Base-by-base conservation (phyloP, 2,888 invertebrate genomes). In the Heliconius ismenius region DNA sequence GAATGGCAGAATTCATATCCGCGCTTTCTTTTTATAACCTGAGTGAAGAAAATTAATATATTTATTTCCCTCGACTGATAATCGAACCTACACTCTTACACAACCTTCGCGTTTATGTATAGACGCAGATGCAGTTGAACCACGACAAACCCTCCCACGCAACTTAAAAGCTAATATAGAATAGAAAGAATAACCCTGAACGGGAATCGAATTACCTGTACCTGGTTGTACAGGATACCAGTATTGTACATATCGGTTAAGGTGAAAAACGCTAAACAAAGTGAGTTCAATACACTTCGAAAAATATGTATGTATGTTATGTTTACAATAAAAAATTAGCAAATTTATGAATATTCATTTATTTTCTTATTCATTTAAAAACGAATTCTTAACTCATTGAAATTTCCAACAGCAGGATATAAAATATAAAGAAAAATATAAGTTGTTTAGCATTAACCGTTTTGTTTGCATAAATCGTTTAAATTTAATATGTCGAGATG, bases 351-450 rank as follows among this genome's bases (percentile, higher is more conserved):
- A 65, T 65, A 65, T 65, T 65, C 13, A 39, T 65, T 24, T 24
- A 62, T 65, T 36, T 65, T 65, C 65, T 36, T 65, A 36, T 65
- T 21, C 21, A 49, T 49, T n/a, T n/a, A 36, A 65, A 65, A 24
- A 65, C 13, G 0, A 60, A 60, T 24, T 24, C 13, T 24, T 60
- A 60, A 26, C 24, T 60, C 11, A 60, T 62, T 62, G 26, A 18
- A 62, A 15, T 62, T 62, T 62, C 26, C 24, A 13, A 26, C 15
- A 26, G 2, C 60, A 60, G 2, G 15, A 62, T 62, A 26, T 62
- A 24, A 26, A 62, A 4, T 62, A 1, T 15, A 24, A 24, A 13
- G 15, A 26, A 26, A 24, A n/a, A 62, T 4, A 11, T 24, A n/a
- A 60, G 13, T 26, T 24, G 11, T 60, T 24, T 54, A 21, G 21